These are phyloP conservation scores for Anthopleura sola DNA, from an alignment of 64 coral and sea anemone genomes.

Conservation along the genomic window DNA sequence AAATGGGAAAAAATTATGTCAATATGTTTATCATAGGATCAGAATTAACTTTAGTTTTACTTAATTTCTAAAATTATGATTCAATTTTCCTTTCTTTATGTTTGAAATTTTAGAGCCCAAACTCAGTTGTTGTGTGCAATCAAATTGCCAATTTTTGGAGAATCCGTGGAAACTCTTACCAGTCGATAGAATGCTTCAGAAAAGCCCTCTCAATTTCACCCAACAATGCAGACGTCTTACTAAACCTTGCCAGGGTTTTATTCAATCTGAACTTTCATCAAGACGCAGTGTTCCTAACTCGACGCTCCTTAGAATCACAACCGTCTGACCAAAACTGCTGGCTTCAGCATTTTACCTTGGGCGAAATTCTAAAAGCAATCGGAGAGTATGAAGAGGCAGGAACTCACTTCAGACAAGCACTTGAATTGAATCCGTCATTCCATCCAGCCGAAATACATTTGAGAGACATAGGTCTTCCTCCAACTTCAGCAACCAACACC, in stretches of 20 bases:
- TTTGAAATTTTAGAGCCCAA: constrained; percentile 74
- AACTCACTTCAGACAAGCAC: constrained; percentile 80
- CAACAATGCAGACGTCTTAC: constrained; percentile 93
- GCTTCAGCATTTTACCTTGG: constrained; percentile 98
- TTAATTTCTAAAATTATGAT: too few relatives aligned
- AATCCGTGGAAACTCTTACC: constrained; percentile 96
- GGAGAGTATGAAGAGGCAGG: constrained; percentile 86
- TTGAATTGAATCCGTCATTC: constrained; percentile 93
- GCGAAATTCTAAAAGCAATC: constrained; percentile 89
- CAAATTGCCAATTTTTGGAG: constrained; percentile 98
- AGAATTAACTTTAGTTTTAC: too few relatives aligned
- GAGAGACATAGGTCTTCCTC: constrained; percentile 72
- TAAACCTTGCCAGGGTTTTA: constrained; percentile 92
- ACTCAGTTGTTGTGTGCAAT: constrained; percentile 88
- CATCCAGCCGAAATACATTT: constrained; percentile 90
- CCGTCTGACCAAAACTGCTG: constrained; percentile 95
- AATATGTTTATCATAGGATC: too few relatives aligned
- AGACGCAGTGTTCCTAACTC: constrained; percentile 85
- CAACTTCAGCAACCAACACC: constrained; percentile 67
- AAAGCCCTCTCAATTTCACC: constrained; percentile 76
- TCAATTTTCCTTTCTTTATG: neutral
- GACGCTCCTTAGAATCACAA: constrained; percentile 91
- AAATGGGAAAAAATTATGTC: too few relatives aligned
- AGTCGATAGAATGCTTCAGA: constrained; percentile 99
- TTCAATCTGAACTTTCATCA: constrained; percentile 93